Evolutionary conservation across 2,113 vertebrate genomes (phyloP), one percentile per base, ranked within the genome.

Genomic region (Synodontis membranacea): DNA sequence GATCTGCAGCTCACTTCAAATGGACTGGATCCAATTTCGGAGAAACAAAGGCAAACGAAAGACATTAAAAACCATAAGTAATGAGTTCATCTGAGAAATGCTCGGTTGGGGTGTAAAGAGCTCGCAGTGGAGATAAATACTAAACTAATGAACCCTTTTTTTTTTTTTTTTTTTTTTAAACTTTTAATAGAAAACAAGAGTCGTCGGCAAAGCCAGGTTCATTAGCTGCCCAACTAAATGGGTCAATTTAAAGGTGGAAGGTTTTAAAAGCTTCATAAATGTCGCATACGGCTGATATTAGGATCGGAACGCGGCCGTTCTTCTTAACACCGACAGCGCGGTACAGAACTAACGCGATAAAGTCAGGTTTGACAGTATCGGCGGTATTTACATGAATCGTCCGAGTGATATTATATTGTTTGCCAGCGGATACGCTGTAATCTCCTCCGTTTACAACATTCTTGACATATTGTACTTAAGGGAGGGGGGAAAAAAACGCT

Each of bases 1-100:
- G 64, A 89, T 84, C 84, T 81, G 81, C 85, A 31, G 70, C 72
- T 54, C 39, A 68, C 66, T 72, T n/a, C 56, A 60, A 72, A 76
- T 70, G 83, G 52, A 85, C 84, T 12, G 15, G 1, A 78, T 86
- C 84, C 82, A 88, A 86, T 82, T 64, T 81, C 37, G 54, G 44
- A 15, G 39, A 83, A 83, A 82, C 56, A 56, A 31, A 66, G 58
- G 82, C 37, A 8, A 75, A 25, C 31, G 37, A 62, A 82, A 66
- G 28, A 37, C 31, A 50, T 50, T 50, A 54, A 82, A 75, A 52
- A 50, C 76, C 68, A 46, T 70, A 28, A 86, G 54, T 80, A 84
- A 87, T 89, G 88, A 66, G 64, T 48, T 85, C 76, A 86, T 78
- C 75, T 68, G 88, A 84, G 84, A 44, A 54, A 56, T 17, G 68